phyloP scores from a whole-genome alignment of 1,140 invertebrate genomes.

The Subanguina moxae region DNA sequence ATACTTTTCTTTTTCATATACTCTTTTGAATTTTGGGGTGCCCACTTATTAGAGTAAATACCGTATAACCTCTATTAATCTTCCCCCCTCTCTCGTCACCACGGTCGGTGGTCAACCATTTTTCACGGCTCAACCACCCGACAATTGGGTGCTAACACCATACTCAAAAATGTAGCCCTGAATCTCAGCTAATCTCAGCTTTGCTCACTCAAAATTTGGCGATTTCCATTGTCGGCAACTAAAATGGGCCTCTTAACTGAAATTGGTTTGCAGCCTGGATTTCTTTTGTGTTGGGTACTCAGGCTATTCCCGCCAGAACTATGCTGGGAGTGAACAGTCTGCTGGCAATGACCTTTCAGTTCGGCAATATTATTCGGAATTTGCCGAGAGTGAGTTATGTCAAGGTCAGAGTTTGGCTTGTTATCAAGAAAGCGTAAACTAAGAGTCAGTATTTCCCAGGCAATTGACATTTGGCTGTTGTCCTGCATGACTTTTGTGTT shows the following conservation, averaged over 20 bases:
- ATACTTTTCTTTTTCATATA: background rate
- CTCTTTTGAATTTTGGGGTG: too few relatives aligned
- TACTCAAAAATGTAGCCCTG: too few relatives aligned
- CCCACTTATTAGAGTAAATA: too few relatives aligned
- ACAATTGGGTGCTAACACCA: too few relatives aligned
- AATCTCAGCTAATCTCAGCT: background rate
- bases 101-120: too few relatives aligned
- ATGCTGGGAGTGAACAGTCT: slow-evolving; percentile 50
- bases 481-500: slow-evolving; percentile 60
- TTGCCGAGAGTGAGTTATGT: slow-evolving; percentile 48
- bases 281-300: slow-evolving; percentile 56
- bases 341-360: slow-evolving; percentile 50
- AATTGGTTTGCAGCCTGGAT: slow-evolving; percentile 56
- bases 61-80: too few relatives aligned
- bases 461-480: slow-evolving; percentile 58
- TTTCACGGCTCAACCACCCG: too few relatives aligned
- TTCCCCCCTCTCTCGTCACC: too few relatives aligned
- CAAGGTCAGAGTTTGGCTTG: slow-evolving; percentile 21
- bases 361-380: slow-evolving; percentile 52
- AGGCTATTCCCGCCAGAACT: slow-evolving; percentile 47
- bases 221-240: too few relatives aligned
- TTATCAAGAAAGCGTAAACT: background rate
- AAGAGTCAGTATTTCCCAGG: too few relatives aligned
- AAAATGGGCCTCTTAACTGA: too few relatives aligned
- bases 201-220: background rate